Evolutionary conservation across 2,888 invertebrate species (phyloP), one percentile per base, ranked within the genome.

Genomic region (Platypus cylindrus): DNA sequence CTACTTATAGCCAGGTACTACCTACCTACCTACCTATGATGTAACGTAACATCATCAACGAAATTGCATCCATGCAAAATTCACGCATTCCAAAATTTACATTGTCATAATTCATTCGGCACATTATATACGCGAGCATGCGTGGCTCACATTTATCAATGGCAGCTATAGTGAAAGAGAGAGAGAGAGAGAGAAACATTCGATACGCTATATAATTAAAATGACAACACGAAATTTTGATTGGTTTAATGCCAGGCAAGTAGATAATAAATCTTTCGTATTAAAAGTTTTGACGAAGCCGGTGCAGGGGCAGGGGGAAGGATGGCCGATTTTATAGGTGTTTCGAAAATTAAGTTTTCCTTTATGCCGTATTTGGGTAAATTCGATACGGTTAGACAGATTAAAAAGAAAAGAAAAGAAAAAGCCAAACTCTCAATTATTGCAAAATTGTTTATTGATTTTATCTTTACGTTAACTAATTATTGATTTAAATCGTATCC

Each of bases 181-280:
- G n/a, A n/a, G n/a, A n/a, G 22, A 28, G 28, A 14, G 12, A 23
- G 16, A 37, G 30, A 25, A 37, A 37, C 26, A n/a, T 17, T 16
- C 32, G 30, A 37, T 34, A 37, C 26, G 33, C 15, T 37, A 30
- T 37, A 37, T 37, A 37, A 37, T 37, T 37, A 37, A 34, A 33
- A 28, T 37, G 37, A 37, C 37, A 37, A 37, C 37, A 34, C 37
- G 37, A 37, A 37, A 37, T 37, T 37, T 37, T 37, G 37, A 37
- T 37, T 37, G 37, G 30, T 22, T 33, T 37, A 34, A 33, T 37
- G 29, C 30, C 34, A 30, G 32, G 20, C 37, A 23, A 37, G 37
- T 15, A 26, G 20, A 8, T 14, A 12, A 33, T 37, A 33, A 37
- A 34, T 37, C 34, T 30, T 16, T 8, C 30, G 3, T 11, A 17